These are phyloP conservation scores for Meloidogyne floridensis DNA, from an alignment of 1,140 invertebrate genomes.

Conservation along the genomic window DNA sequence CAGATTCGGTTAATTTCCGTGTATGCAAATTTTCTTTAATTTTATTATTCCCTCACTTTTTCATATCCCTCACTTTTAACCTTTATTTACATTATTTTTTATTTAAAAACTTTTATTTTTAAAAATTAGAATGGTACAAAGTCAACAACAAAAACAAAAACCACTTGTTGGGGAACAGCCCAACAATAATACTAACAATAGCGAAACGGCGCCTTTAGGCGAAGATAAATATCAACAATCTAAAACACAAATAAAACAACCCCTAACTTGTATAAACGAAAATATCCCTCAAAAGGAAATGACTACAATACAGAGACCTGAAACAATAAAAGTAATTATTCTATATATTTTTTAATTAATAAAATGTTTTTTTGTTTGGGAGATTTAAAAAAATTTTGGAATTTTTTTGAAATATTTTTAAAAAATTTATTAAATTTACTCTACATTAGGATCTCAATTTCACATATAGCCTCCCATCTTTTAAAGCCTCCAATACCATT, in stretches of 20 bases:
- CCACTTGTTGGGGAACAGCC: conserved; percentile 1
- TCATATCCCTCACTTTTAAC: no score
- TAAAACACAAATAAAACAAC: not conserved
- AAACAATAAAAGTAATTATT: conserved; percentile 2
- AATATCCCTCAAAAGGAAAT: not conserved
- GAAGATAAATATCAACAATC: not conserved
- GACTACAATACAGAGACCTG: not conserved
- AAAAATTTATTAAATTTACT: no score
- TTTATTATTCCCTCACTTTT: no score
- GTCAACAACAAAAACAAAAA: not conserved
- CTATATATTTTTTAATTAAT: not conserved
- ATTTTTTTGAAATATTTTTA: no score
- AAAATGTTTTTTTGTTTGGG: not conserved
- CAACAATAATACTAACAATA: conserved; percentile 3
- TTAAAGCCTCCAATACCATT: no score
- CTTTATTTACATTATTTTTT: not conserved
- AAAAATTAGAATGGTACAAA: conserved; percentile 14
- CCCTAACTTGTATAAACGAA: not conserved
- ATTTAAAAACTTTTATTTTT: not conserved
- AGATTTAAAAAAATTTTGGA: no score
- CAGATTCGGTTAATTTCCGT: no score
- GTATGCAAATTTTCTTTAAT: no score
- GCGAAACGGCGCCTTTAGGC: not conserved
- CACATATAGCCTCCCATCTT: no score
- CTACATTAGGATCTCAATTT: no score